These are phyloP conservation scores for Cathartes aura DNA, from an alignment of 2,113 vertebrate genomes.

Conservation along the genomic window DNA sequence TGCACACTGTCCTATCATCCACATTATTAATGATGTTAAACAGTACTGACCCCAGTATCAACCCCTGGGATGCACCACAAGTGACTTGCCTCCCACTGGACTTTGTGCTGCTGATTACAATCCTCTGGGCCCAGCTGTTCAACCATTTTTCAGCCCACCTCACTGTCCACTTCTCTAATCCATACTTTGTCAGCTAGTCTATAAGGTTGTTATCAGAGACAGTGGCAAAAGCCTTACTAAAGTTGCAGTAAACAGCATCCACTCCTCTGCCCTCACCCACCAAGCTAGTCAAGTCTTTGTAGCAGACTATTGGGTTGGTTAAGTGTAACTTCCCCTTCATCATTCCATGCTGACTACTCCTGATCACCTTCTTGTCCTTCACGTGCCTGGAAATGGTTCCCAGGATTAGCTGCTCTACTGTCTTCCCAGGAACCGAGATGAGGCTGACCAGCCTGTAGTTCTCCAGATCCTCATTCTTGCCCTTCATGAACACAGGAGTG, in stretches of 20 bases:
- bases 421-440: neutral
- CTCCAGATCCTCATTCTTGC: neutral
- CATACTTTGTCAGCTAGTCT: neutral
- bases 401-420: neutral
- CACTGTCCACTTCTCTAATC: neutral
- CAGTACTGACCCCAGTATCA: neutral
- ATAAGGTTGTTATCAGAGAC: neutral
- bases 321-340: neutral
- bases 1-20: fast-evolving
- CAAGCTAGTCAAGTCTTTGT: neutral
- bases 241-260: neutral
- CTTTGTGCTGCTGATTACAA: neutral
- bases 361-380: neutral
- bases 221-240: neutral
- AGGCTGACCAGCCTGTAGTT: neutral
- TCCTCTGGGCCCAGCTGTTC: neutral
- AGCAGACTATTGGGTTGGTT: neutral
- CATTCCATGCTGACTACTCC: neutral
- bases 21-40: neutral
- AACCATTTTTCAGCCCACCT: neutral
- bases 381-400: neutral
- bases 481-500: neutral
- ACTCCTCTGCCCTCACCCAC: neutral
- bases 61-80: neutral
- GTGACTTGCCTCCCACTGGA: neutral